Percentiles rank a stretch among this genome's conserved stretches.
Conservation (phyloP, 1,140 invertebrate genomes). For the Sminthurides bifidus region DNA sequence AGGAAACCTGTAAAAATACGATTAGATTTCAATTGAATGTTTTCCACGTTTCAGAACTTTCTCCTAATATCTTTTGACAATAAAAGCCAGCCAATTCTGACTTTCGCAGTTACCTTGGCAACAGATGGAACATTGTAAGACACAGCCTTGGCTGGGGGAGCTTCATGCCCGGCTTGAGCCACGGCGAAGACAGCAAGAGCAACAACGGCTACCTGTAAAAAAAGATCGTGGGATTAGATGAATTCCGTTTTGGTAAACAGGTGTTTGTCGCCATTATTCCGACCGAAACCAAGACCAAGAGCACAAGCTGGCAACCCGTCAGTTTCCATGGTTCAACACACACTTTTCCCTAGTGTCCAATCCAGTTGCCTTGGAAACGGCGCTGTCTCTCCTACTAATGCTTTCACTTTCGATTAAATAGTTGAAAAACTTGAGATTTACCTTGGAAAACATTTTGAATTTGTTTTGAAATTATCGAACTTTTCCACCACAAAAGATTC, state of each 20-base stretch:
- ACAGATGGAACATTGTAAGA: slow-evolving; percentile 29
- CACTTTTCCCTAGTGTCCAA: no score
- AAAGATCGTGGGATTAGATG: background rate
- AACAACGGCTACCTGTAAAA: slow-evolving; percentile 18
- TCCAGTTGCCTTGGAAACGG: background rate
- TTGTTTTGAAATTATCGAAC: background rate
- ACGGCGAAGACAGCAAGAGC: slow-evolving; percentile 19
- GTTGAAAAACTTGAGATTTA: slow-evolving; percentile 2
- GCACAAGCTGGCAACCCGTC: no score
- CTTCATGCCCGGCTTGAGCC: slow-evolving; percentile 27
- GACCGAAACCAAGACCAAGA: background rate
- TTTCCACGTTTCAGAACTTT: background rate
- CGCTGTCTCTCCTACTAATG: background rate
- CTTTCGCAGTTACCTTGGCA: slow-evolving; percentile 19
- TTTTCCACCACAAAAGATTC: background rate
- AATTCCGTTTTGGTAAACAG: background rate
- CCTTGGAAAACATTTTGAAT: slow-evolving; percentile 18
- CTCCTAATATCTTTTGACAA: background rate
- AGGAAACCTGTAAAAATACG: slow-evolving; percentile 13
- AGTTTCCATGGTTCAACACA: no score
- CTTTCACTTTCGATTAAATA: background rate
- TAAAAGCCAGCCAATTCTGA: background rate
- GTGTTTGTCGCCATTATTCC: background rate
- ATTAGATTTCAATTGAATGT: background rate
- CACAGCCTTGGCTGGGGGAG: slow-evolving; percentile 27